Evolutionary conservation across 2,797 vertebrate genomes (phyloP).

Genomic region (Halcyon smyrnensis): DNA sequence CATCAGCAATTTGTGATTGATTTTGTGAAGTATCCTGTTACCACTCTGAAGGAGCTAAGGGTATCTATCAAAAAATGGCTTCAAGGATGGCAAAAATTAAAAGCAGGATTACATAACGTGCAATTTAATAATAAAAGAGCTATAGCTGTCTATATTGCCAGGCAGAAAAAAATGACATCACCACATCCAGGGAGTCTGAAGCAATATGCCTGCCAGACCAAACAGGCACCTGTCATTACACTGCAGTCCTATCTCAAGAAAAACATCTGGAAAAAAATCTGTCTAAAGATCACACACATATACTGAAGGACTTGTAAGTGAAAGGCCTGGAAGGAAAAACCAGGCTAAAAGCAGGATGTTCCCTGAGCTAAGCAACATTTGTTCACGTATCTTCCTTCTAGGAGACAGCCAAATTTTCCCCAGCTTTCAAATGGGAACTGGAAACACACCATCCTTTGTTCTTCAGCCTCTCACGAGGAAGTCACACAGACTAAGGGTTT

Average conservation of each 20-base stretch:
- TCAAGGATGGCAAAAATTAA: neutral
- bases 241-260: neutral
- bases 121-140: neutral
- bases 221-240: neutral
- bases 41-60: neutral
- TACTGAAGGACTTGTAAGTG: neutral
- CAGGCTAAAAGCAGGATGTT: neutral
- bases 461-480: neutral
- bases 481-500: neutral
- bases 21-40: neutral
- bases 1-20: neutral
- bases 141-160: neutral
- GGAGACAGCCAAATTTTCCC: neutral
- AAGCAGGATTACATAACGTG: neutral
- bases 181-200: neutral
- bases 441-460: constrained; percentile 27
- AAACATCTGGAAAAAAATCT: neutral
- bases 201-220: neutral
- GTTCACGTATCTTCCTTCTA: neutral
- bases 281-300: neutral
- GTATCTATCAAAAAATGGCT: neutral
- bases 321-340: neutral
- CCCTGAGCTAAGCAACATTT: neutral
- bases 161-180: neutral
- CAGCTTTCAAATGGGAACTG: neutral